Base-by-base conservation (phyloP, 1,140 invertebrate genomes). In the Danaus melanippus region DNA sequence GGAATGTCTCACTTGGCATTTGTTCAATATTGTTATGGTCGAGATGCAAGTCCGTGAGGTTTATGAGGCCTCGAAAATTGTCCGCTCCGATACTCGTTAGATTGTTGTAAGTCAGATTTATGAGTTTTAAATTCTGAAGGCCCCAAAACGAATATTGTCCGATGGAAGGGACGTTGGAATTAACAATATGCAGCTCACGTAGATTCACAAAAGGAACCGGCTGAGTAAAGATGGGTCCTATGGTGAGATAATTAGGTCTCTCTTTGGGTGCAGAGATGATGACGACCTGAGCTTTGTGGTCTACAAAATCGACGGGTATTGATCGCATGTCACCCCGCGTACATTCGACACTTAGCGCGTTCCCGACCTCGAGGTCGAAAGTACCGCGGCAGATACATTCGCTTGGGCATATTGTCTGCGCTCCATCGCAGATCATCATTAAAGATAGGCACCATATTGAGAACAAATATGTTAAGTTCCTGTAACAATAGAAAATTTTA, bases 101-200 rank as follows among this genome's bases (percentile, higher is more conserved):
- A 66, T 94, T 94, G 76, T 96, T 95, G 64, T 91, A 86, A 0
- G 92, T 91, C 9, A 96, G 84, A 76, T 95, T 92, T 42, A 96
- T 86, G 32, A 91, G 77, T 58, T 89, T 88, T 32, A 95, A 84
- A 54, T 91, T 90, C 52, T 88, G 89, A 1, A 94, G 88, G 2
- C 92, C 92, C 90, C 91, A 94, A 75, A 96, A 94, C 9, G 93
- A 93, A 68, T 93, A 90, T 55, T 90, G 89, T 0, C 94, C 94
- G 55, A 96, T 92, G 10, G 92, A 92, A 0, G 94, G 93, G 6
- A 96, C 84, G 68, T 92, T 92, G 1, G 93, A 94, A 56, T 91
- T 89, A 1, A 90, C 91, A 42, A 96, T 94, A 66, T 92, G 91
- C 1, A 96, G 82, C 76, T 94, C 92, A 76, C 92, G 90, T 21